phyloP scores from a whole-genome alignment of 2,113 vertebrate species.

The Anoplopoma fimbria region DNA sequence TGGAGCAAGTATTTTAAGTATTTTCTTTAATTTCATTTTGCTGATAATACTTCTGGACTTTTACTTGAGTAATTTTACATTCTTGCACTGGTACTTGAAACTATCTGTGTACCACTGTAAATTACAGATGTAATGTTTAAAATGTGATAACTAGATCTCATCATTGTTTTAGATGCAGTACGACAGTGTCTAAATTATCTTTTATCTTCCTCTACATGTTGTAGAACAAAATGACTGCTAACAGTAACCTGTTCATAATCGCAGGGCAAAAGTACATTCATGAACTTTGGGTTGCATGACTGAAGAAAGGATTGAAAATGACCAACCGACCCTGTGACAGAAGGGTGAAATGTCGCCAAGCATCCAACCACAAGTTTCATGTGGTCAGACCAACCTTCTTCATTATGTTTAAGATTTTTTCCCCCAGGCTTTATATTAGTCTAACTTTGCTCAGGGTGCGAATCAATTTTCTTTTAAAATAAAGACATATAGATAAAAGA shows the following conservation, averaged over 20 bases:
- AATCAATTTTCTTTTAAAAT: conserved; percentile 16
- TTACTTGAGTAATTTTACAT: conserved; percentile 1
- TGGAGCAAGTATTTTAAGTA: too few relatives aligned
- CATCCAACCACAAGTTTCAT: conserved; percentile 35
- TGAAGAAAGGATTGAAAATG: not conserved
- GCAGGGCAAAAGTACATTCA: not conserved
- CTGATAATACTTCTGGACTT: not conserved
- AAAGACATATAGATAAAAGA: not conserved
- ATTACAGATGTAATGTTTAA: not conserved
- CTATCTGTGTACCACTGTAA: conserved; percentile 1
- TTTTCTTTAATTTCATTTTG: not conserved
- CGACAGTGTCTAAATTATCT: not conserved
- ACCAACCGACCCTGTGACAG: conserved; percentile 32
- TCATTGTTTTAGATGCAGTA: not conserved
- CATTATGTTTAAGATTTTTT: conserved; percentile 24
- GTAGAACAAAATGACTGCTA: not conserved
- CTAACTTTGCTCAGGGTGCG: conserved; percentile 23
- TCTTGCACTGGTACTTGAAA: not conserved
- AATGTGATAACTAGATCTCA: not conserved
- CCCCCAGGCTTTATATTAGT: not conserved
- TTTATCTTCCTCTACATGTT: not conserved
- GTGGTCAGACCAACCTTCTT: conserved; percentile 27
- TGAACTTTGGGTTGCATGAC: conserved; percentile 15
- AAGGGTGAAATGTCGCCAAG: conserved; percentile 12
- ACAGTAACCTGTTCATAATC: conserved; percentile 5